Evolutionary conservation across 2,113 vertebrate genomes (phyloP), one percentile per base, ranked within the genome.

Genomic region (Atrichornis clamosus): DNA sequence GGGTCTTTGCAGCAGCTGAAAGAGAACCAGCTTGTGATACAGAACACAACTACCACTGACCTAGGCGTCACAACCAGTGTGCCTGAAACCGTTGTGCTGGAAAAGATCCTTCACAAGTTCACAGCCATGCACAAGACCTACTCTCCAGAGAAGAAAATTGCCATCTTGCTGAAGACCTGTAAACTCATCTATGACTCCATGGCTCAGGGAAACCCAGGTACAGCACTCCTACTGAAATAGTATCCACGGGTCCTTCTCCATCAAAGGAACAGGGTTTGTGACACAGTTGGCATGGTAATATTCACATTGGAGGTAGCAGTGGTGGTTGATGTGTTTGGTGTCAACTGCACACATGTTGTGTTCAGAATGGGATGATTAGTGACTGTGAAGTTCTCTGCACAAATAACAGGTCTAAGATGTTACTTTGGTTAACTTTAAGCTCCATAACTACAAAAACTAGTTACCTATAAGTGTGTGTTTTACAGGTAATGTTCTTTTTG

Each of bases 111-210:
- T 67, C 97, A 98, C 58, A 99, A 99, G 93, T 98, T 99, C 55
- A 88, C 95, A 24, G 97, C 90, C 47, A 98, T 99, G 96, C 98
- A 99, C 96, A 98, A 98, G 94, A 98, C 99, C 78, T 99, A 99
- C 90, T 99, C 99, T 0, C 99, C 99, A 3, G 99, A 99, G 96
- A 99, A 98, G 94, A 99, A 99, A 98, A 99, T 99, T 37, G 93
- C 99, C 82, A 97, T 98, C 93, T 98, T 99, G 89, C 98, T 99
- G 30, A 99, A 99, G 96, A 97, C 99, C 78, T 99, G 99, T 98
- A 99, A 99, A 94, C 98, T 99, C 93, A 99, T 99, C 97, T 99
- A 99, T 10, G 99, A 99, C 81, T 99, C 98, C 84, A 99, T 99
- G 99, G 97, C 99, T 22, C 97, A 99, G 21, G 98, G 99, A 97